Base-by-base conservation (phyloP, 2,797 vertebrate species). In the Gallinago solitaria region DNA sequence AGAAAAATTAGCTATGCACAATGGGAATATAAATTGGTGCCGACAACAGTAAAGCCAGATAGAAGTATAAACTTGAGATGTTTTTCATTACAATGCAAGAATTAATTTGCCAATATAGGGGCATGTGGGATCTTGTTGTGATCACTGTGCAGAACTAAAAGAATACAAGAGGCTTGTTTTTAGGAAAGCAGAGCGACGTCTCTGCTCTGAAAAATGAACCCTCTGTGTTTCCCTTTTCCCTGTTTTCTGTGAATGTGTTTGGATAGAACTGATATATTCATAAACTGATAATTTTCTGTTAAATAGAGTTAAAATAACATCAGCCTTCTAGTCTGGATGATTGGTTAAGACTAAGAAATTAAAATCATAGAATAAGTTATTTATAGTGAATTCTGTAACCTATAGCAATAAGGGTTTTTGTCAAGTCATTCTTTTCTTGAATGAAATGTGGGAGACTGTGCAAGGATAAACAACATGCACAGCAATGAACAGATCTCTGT, bases 121-220 rank as follows among this genome's bases (percentile, higher is more conserved):
- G 13, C 77, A 67, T 68, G 77, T 91, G 57, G n/a, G 91, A 35
- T 74, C 78, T 32, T 95, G 88, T 90, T 51, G 67, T 93, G n/a
- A 18, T 39, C 48, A 23, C 47, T 75, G 41, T 74, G 76, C 53
- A 84, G 63, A 70, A 89, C 87, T 80, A 67, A 83, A 93, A 85
- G 59, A 91, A 76, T 6, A 5, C 18, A 78, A 76, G 39, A 87
- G 67, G n/a, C 33, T 90, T 30, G 73, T 86, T 13, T 95, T 96
- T 53, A 60, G 70, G 65, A 89, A 77, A 76, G 56, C 9, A 68
- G 48, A 54, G 8, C 18, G 48, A 8, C n/a, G 32, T 33, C 12
- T 78, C 78, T 97, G 82, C 85, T 95, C 23, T 35, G 35, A 73
- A 89, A 95, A 87, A 76, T 30, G 45, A 86, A 76, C 13, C 25